Percentiles rank a stretch among this genome's conserved stretches.
phyloP scores from a whole-genome alignment of 2,888 invertebrate genomes.

The Abrostola triplasia region DNA sequence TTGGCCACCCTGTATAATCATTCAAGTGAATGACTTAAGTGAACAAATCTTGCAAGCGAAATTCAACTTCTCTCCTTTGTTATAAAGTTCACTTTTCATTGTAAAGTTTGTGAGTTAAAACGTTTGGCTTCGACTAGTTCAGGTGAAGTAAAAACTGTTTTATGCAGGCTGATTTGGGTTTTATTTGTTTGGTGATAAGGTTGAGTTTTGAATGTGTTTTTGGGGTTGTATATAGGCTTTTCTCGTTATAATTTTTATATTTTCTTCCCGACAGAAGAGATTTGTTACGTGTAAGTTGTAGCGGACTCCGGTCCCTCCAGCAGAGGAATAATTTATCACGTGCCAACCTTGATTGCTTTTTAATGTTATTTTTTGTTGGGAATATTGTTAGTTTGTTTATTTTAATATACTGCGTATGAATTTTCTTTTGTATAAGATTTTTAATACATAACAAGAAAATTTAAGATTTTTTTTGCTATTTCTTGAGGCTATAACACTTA shows the following conservation, averaged over 20 bases:
- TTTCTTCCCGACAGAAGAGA: constrained; percentile 77
- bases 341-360: constrained; percentile 60
- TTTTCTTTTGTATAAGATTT: too few relatives aligned
- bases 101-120: background rate
- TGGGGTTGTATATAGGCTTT: constrained; percentile 66
- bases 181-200: constrained; percentile 42
- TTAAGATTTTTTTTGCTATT: too few relatives aligned
- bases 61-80: background rate
- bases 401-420: background rate
- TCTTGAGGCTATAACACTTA: too few relatives aligned
- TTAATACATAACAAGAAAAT: too few relatives aligned
- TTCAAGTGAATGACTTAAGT: constrained; percentile 41
- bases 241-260: constrained; percentile 75
- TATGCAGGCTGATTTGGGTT: constrained; percentile 50
- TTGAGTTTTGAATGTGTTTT: constrained; percentile 52
- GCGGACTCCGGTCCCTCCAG: constrained; percentile 65
- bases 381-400: background rate
- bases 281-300: constrained; percentile 77
- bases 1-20: constrained; percentile 71
- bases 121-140: constrained; percentile 4
- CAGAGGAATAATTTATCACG: constrained; percentile 62
- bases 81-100: constrained; percentile 21
- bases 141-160: constrained; percentile 57
- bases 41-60: constrained; percentile 10
- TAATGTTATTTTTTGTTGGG: constrained; percentile 54